Evolutionary conservation across 2,113 vertebrate species (phyloP).

Genomic region (Girardinichthys multiradiatus): DNA sequence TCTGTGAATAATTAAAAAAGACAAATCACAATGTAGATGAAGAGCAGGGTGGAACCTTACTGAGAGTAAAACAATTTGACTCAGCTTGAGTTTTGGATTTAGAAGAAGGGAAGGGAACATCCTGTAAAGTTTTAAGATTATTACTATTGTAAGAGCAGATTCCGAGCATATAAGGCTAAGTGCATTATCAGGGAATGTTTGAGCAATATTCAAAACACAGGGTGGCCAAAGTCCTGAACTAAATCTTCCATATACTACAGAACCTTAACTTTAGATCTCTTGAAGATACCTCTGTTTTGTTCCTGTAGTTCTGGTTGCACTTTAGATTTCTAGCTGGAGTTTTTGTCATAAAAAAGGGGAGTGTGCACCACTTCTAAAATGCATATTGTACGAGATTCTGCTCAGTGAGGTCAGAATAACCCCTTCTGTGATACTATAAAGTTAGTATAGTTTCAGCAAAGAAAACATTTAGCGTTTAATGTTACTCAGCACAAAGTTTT

Average conservation of each 20-base stretch:
- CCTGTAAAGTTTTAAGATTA: conserved; percentile 34
- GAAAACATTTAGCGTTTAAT: too few relatives aligned
- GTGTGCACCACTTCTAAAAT: too few relatives aligned
- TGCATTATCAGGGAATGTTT: conserved; percentile 18
- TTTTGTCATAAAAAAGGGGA: too few relatives aligned
- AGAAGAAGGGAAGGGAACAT: conserved; percentile 4
- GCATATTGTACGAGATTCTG: background rate
- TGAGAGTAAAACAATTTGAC: conserved; percentile 33
- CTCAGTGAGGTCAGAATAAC: background rate
- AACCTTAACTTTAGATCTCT: background rate
- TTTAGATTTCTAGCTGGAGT: too few relatives aligned
- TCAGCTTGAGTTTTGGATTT: conserved; percentile 26
- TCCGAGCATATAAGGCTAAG: conserved; percentile 24
- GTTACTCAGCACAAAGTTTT: too few relatives aligned
- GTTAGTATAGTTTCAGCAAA: conserved; percentile 13
- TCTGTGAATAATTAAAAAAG: background rate
- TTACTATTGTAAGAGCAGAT: conserved; percentile 15
- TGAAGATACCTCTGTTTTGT: background rate
- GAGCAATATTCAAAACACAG: background rate
- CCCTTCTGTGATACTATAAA: background rate
- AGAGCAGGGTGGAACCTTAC: conserved; percentile 7
- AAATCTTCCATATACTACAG: background rate
- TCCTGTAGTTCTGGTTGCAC: background rate
- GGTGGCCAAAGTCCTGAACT: background rate
- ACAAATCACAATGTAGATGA: conserved; percentile 15